These are phyloP conservation scores for Euzetes globulus DNA, from an alignment of 2,888 invertebrate genomes.

Conservation along the genomic window DNA sequence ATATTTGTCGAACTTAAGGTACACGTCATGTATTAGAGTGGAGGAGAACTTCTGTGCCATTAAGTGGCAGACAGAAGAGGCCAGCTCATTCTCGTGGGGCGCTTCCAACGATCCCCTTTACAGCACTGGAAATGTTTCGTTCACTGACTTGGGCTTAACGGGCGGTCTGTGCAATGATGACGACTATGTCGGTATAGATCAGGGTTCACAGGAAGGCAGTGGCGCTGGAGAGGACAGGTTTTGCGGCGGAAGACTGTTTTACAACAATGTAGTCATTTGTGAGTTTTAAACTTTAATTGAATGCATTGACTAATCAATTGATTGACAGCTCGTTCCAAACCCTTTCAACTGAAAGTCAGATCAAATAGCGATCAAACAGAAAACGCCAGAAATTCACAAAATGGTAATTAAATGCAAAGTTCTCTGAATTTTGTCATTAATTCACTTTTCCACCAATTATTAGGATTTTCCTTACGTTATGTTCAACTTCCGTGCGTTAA, in stretches of 20 bases:
- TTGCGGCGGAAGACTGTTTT: conserved; percentile 41
- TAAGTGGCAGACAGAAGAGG: conserved; percentile 41
- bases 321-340: conserved; percentile 40
- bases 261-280: conserved; percentile 42
- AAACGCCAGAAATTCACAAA: conserved; percentile 40
- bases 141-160: conserved; percentile 36
- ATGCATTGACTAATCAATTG: background rate
- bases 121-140: background rate
- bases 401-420: conserved; percentile 34
- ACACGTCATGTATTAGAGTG: conserved; percentile 41
- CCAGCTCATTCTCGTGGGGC: conserved; percentile 39
- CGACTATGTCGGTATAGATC: conserved; percentile 42
- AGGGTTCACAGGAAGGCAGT: conserved; percentile 41
- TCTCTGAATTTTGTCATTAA: too few relatives aligned
- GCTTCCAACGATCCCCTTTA: conserved; percentile 36
- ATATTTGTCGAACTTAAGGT: conserved; percentile 41
- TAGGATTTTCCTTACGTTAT: conserved; percentile 41
- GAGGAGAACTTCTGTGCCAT: conserved; percentile 38
- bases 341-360: conserved; percentile 41
- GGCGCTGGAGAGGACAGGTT: conserved; percentile 43
- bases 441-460: background rate
- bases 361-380: conserved; percentile 41
- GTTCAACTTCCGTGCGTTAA: conserved; percentile 43
- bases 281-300: conserved; percentile 6
- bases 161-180: conserved; percentile 42